Evolutionary conservation across 2,797 vertebrate genomes (phyloP), one percentile per base, ranked within the genome.

Genomic region (Xiphorhynchus erythropygius): DNA sequence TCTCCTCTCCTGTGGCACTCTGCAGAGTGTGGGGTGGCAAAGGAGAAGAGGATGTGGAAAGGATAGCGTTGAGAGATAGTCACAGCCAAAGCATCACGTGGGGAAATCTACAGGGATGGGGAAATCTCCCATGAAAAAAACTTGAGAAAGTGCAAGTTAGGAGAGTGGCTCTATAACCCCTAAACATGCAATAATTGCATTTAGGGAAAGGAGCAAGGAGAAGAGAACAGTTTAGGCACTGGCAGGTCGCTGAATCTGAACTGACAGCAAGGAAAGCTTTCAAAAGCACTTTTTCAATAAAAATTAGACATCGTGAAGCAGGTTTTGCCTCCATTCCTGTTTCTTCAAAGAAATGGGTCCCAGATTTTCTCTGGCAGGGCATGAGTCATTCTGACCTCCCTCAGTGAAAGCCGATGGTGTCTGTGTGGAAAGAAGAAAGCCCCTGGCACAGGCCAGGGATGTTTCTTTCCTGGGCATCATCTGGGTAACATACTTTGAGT

Each of bases 381-480:
- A 35, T 93, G 93, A 96, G 42, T 96, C 78, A 87, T 56, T 77
- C 28, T 30, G 63, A 52, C 67, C 91, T 90, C 91, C 81, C 75
- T 41, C 39, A 95, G 85, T 82, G 89, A 91, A 96, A 95, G 62
- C 57, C 49, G 50, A 1, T 30, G 4, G 2, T 46, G 67, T 74
- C 60, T 14, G 2, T 15, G 46, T 93, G 73, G 60, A 80, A 86
- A 94, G 37, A 84, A 80, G 80, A 87, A 94, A 92, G 33, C 10
- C 92, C 79, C 76, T 87, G 78, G 83, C 93, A 91, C 50, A 77
- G 4, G 11, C n/a, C 30, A 28, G 1, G 15, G 64, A 56, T 21
- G 11, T 84, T 94, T 67, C 87, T 60, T 87, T 69, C 63, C 67
- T 74, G 88, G 87, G 92, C 80, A 94, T 80, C 35, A 3, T 85